phyloP scores from a whole-genome alignment of 2,888 invertebrate species.

The Oligia fasciuncula region DNA sequence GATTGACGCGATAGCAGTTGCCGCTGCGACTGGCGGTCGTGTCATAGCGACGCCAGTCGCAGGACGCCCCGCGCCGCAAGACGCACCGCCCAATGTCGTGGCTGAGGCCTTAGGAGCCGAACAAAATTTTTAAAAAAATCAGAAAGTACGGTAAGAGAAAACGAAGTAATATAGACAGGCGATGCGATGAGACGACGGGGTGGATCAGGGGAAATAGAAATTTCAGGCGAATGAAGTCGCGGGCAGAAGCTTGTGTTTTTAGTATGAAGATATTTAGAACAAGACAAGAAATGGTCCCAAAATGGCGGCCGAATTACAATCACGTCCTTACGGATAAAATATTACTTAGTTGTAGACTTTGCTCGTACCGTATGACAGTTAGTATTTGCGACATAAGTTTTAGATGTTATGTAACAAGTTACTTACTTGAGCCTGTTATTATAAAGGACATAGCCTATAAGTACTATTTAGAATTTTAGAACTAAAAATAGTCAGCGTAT shows the following conservation, averaged over 20 bases:
- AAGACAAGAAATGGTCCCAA: slow-evolving; percentile 10
- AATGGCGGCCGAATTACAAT: slow-evolving; percentile 29
- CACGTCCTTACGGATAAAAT: slow-evolving; percentile 25
- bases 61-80: no score
- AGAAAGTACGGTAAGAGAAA: no score
- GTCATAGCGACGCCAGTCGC: no score
- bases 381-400: slow-evolving; percentile 32
- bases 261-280: neutral
- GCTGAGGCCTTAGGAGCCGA: no score
- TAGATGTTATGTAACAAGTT: slow-evolving; percentile 25
- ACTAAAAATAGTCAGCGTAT: neutral
- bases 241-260: neutral
- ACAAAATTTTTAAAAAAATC: no score
- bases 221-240: no score
- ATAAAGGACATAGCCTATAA: neutral
- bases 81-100: no score
- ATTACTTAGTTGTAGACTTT: slow-evolving; percentile 27
- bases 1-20: no score
- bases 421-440: slow-evolving; percentile 5
- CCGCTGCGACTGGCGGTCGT: no score
- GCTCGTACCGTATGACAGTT: slow-evolving; percentile 24
- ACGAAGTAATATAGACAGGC: no score
- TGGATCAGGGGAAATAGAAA: no score
- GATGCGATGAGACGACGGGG: neutral
- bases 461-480: neutral